Evolutionary conservation across 2,888 invertebrate genomes (phyloP).

Genomic region (Dorcus parallelipipedus): DNA sequence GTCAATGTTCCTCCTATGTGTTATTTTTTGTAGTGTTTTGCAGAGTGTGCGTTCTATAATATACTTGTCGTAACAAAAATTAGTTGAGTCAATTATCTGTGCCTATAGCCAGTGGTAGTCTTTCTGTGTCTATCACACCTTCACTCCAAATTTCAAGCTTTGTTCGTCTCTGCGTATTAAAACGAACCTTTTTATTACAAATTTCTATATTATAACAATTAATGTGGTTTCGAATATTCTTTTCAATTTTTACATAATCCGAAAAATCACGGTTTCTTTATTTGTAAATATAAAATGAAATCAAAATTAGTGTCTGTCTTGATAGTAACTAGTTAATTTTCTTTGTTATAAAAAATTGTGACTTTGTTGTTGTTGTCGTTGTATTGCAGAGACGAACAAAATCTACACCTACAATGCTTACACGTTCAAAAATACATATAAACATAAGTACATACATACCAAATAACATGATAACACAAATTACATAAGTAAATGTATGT

Average conservation of each 20-base stretch:
- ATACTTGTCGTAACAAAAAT: slow-evolving; percentile 51
- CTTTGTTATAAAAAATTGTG: too few relatives aligned
- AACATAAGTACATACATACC: slow-evolving; percentile 22
- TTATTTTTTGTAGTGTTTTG: slow-evolving; percentile 44
- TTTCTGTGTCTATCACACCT: slow-evolving; percentile 47
- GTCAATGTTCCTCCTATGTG: slow-evolving; percentile 39
- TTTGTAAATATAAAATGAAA: too few relatives aligned
- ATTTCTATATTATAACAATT: too few relatives aligned
- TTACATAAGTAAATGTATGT: slow-evolving; percentile 45
- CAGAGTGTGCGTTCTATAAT: slow-evolving; percentile 41
- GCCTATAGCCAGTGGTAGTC: slow-evolving; percentile 54
- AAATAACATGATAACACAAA: slow-evolving; percentile 24
- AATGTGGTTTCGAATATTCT: too few relatives aligned
- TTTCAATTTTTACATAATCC: too few relatives aligned
- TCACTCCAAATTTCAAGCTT: slow-evolving; percentile 27
- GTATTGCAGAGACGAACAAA: slow-evolving; percentile 13
- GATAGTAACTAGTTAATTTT: too few relatives aligned
- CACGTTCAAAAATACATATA: slow-evolving; percentile 52
- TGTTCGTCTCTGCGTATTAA: slow-evolving; percentile 9
- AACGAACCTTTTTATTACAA: neutral
- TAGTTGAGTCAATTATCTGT: slow-evolving; percentile 65
- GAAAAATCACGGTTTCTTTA: too few relatives aligned
- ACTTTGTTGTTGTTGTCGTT: neutral
- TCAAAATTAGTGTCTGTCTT: too few relatives aligned
- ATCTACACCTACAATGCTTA: slow-evolving; percentile 37